A percentile compares a stretch with the other conserved stretches of the same genome.
These are phyloP conservation scores for Lacerta viridis DNA, from an alignment of 2,797 vertebrate genomes.

Conservation along the genomic window DNA sequence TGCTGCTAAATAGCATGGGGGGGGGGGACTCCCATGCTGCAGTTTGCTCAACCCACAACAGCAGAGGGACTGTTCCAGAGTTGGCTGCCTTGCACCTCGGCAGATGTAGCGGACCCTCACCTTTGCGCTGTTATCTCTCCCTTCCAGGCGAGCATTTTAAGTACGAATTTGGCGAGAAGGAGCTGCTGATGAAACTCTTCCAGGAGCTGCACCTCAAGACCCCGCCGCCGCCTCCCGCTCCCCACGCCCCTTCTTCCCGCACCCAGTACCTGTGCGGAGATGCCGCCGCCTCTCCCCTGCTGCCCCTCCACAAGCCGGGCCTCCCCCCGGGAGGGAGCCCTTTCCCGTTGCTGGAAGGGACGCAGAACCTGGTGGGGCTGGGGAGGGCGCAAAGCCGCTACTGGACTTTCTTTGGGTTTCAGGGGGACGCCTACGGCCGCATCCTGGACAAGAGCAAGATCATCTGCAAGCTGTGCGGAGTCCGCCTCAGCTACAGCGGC, in stretches of 20 bases:
- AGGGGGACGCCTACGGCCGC: conserved; percentile 78
- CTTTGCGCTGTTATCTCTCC: not conserved
- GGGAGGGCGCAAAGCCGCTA: conserved; percentile 70
- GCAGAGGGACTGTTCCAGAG: not conserved
- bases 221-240: conserved; percentile 2
- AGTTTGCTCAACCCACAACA: not conserved
- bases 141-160: conserved; percentile 78
- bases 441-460: conserved; percentile 79
- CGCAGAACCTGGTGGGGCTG: conserved; percentile 75
- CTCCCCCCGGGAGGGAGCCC: conserved; percentile 14
- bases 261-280: conserved; percentile 49
- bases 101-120: not conserved
- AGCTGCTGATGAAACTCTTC: conserved; percentile 81
- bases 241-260: conserved; percentile 60
- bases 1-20: not conserved
- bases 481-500: conserved; percentile 78
- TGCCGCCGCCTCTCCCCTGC: conserved; percentile 4
- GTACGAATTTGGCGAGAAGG: conserved; percentile 83
- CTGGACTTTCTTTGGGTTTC: conserved; percentile 84
- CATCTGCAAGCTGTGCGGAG: conserved; percentile 83
- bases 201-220: conserved; percentile 81
- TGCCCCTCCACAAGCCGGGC: not conserved
- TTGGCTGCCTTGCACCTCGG: not conserved
- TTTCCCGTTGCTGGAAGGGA: conserved; percentile 19
- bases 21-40: not conserved